These are phyloP conservation scores for Drosophila elegans DNA, from an alignment of 1,140 invertebrate species.

Conservation along the genomic window DNA sequence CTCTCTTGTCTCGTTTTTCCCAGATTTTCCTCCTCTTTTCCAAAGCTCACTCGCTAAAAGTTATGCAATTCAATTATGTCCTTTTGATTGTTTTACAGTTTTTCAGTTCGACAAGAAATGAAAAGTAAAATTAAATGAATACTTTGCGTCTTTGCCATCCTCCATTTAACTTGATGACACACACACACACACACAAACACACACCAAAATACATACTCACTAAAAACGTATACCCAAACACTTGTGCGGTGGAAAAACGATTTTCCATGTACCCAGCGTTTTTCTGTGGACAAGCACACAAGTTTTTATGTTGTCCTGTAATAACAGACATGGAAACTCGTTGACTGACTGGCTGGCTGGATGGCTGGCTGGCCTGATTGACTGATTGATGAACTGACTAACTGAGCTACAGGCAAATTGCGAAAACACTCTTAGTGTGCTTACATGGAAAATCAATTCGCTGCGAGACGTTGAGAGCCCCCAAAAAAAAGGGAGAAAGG, in stretches of 20 bases:
- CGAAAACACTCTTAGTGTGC: slow-evolving; percentile 62
- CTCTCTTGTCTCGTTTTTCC: not conserved
- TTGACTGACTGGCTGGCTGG: slow-evolving; percentile 22
- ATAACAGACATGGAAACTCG: slow-evolving; percentile 61
- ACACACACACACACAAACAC: slow-evolving; percentile 1
- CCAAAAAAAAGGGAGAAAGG: slow-evolving; percentile 20
- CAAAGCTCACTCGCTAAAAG: slow-evolving; percentile 26
- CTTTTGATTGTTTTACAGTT: slow-evolving; percentile 52
- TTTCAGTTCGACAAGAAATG: slow-evolving; percentile 19
- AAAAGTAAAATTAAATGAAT: slow-evolving; percentile 35
- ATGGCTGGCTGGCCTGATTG: slow-evolving; percentile 18
- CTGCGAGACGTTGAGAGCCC: slow-evolving; percentile 15
- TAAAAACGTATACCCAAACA: not conserved
- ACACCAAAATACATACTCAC: slow-evolving; percentile 5
- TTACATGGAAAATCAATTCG: slow-evolving; percentile 78
- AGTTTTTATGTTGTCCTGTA: slow-evolving; percentile 60
- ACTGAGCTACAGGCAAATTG: slow-evolving; percentile 41
- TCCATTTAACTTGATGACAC: slow-evolving; percentile 39
- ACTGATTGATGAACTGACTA: slow-evolving; percentile 49
- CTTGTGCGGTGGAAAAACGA: slow-evolving; percentile 45
- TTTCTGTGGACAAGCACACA: slow-evolving; percentile 27
- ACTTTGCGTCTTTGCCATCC: slow-evolving; percentile 10
- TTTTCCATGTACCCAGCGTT: slow-evolving; percentile 60
- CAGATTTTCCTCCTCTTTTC: not conserved
- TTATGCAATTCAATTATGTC: slow-evolving; percentile 62